Percentiles rank a stretch among this genome's conserved stretches.
Evolutionary conservation across 2,113 vertebrate genomes (phyloP).

Genomic region (Phylloscopus trochiloides): DNA sequence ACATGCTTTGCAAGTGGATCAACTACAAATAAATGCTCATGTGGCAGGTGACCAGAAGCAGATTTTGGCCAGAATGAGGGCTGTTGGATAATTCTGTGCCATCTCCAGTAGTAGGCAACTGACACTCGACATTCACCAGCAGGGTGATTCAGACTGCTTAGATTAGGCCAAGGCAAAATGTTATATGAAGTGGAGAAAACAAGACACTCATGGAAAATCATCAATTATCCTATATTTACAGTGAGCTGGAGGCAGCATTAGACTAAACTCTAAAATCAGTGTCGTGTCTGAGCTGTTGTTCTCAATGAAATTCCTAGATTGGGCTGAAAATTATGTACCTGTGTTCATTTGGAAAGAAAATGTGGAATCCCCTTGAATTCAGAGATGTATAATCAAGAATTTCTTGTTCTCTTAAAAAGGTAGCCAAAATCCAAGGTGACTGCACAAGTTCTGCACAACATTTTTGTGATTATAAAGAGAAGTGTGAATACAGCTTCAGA

Average conservation of each 20-base stretch:
- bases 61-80: not conserved
- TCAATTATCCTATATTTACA: not conserved
- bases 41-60: not conserved
- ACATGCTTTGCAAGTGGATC: not conserved
- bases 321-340: not conserved
- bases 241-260: not conserved
- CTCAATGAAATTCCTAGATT: not conserved
- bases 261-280: not conserved
- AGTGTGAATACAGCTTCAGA: accelerated
- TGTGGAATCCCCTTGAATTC: not conserved
- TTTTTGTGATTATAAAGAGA: not conserved
- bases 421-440: not conserved
- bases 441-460: not conserved
- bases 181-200: not conserved
- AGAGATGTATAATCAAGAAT: not conserved
- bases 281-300: not conserved
- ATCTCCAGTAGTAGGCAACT: not conserved
- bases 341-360: not conserved
- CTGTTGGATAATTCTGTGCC: not conserved
- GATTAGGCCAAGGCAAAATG: not conserved
- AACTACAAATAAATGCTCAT: not conserved
- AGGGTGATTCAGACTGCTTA: not conserved
- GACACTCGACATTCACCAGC: accelerated
- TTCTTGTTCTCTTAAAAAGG: not conserved
- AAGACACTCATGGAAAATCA: not conserved